A percentile compares a stretch with the other conserved stretches of the same genome.
Evolutionary conservation across 2,113 vertebrate species (phyloP).

Genomic region (Zeus faber): DNA sequence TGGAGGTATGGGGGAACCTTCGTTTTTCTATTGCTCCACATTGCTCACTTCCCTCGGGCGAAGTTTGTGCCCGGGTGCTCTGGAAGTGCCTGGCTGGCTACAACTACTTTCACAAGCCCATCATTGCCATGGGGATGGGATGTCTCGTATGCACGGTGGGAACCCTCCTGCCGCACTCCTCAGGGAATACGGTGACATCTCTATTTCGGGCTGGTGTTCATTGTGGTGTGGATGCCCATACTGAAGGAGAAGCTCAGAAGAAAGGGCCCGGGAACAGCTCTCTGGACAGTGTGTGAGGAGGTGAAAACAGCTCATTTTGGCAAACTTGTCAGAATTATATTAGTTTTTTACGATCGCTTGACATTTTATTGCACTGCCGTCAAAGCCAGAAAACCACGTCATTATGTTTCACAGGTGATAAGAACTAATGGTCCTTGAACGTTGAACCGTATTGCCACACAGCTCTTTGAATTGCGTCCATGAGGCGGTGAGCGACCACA

Average conservation of each 20-base stretch:
- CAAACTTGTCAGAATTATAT: too few relatives aligned
- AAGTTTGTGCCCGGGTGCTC: slow-evolving; percentile 20
- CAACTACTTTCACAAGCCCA: slow-evolving; percentile 63
- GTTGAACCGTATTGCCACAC: slow-evolving; percentile 49
- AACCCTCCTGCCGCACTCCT: slow-evolving; percentile 38
- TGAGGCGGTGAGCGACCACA: not conserved
- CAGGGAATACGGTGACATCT: slow-evolving; percentile 5
- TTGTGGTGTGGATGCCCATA: slow-evolving; percentile 60
- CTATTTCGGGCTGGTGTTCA: slow-evolving; percentile 63
- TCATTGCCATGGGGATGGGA: slow-evolving; percentile 52
- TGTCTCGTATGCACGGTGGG: slow-evolving; percentile 43
- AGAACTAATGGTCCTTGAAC: slow-evolving; percentile 39
- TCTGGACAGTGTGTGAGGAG: not conserved
- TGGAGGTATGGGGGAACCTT: slow-evolving; percentile 38
- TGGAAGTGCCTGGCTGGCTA: slow-evolving; percentile 15
- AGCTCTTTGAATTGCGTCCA: slow-evolving; percentile 15
- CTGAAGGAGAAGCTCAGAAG: slow-evolving; percentile 59
- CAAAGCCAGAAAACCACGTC: too few relatives aligned
- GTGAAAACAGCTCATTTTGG: too few relatives aligned
- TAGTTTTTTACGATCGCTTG: too few relatives aligned
- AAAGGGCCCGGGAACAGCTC: too few relatives aligned
- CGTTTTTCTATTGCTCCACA: slow-evolving; percentile 12
- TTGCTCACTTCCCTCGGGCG: slow-evolving; percentile 7
- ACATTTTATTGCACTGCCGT: too few relatives aligned
- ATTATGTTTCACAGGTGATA: slow-evolving; percentile 41